Percentiles rank a stretch among this genome's conserved stretches.
phyloP scores from a whole-genome alignment of 2,888 invertebrate genomes.

The Leucophora obtusa region DNA sequence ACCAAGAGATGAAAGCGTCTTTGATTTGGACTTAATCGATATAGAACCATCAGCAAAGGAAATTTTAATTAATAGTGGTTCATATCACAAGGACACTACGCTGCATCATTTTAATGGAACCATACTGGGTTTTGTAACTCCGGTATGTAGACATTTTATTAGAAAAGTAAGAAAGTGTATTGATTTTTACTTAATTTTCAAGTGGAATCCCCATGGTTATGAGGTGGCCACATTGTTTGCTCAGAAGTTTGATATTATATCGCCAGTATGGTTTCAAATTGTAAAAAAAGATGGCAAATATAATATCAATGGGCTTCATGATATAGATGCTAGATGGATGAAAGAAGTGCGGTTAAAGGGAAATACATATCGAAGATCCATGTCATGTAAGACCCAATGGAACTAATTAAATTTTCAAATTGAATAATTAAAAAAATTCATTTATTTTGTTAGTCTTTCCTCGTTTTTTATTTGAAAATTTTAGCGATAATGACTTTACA shows the following conservation, averaged over 20 bases:
- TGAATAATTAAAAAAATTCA: background rate
- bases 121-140: constrained; percentile 94
- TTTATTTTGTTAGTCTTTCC: constrained; percentile 85
- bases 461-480: constrained; percentile 92
- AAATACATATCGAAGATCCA: constrained; percentile 66
- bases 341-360: constrained; percentile 82
- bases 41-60: constrained; percentile 84
- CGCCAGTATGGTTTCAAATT: constrained; percentile 97
- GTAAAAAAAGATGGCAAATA: constrained; percentile 83
- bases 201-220: constrained; percentile 98
- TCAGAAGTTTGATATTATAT: constrained; percentile 92
- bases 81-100: constrained; percentile 86
- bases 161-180: background rate
- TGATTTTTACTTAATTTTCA: constrained; percentile 57
- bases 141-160: constrained; percentile 80
- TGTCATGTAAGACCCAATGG: constrained; percentile 27
- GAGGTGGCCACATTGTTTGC: constrained; percentile 94
- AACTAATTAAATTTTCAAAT: background rate
- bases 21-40: constrained; percentile 85
- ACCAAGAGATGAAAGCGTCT: constrained; percentile 83
- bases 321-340: constrained; percentile 92
- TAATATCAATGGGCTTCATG: constrained; percentile 86
- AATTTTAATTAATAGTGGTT: constrained; percentile 86
- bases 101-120: constrained; percentile 84
- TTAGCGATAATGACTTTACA: constrained; percentile 87